Conservation (phyloP, 2,888 invertebrate genomes). For the Catocala nupta region DNA sequence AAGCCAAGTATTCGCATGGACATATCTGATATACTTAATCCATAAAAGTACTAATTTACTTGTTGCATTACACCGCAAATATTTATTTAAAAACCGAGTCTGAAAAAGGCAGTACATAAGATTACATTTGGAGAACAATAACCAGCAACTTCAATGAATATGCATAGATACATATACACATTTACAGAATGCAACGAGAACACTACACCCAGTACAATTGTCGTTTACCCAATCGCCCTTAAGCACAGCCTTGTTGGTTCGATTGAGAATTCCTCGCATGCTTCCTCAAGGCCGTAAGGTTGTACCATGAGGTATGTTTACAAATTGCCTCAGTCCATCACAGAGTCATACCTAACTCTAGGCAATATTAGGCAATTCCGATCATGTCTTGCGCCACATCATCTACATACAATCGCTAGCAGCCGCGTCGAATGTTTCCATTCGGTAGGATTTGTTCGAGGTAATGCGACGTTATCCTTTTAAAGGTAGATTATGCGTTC, state of each 20-base stretch:
- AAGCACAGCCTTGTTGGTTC: slow-evolving; percentile 40
- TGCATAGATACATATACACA: too few species aligned
- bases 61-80: too few species aligned
- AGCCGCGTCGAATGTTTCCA: slow-evolving; percentile 39
- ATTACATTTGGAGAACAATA: too few species aligned
- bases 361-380: slow-evolving; percentile 71
- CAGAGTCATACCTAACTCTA: slow-evolving; percentile 69
- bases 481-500: slow-evolving; percentile 10
- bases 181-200: background rate
- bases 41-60: too few species aligned
- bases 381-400: slow-evolving; percentile 70
- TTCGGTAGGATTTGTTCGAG: slow-evolving; percentile 31
- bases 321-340: slow-evolving; percentile 65
- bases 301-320: slow-evolving; percentile 66
- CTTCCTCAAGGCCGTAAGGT: slow-evolving; percentile 68
- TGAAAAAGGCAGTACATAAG: too few species aligned
- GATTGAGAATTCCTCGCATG: slow-evolving; percentile 57
- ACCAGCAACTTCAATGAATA: too few species aligned
- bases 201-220: background rate
- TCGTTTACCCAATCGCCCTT: slow-evolving; percentile 44
- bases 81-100: too few species aligned
- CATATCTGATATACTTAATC: too few species aligned
- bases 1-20: too few species aligned
- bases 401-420: slow-evolving; percentile 69
- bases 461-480: slow-evolving; percentile 33